Percentiles rank a stretch among this genome's conserved stretches.
Conservation (phyloP, 2,888 invertebrate genomes). For the Latheticus oryzae region DNA sequence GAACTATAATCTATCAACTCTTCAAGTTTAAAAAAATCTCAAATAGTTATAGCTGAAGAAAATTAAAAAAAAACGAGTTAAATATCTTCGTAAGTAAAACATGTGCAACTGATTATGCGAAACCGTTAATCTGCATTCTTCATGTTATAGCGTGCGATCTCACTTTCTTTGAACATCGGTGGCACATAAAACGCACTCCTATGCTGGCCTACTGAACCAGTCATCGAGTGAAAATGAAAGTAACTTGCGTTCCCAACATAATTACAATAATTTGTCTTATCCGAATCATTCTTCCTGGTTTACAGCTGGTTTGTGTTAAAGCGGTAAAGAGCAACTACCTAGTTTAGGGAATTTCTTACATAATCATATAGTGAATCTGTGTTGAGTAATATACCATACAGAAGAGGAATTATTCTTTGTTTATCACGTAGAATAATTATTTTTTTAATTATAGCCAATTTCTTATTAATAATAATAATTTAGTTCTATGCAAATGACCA, state of each 20-base stretch:
- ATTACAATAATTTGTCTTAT: conserved; percentile 35
- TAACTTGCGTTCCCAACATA: conserved; percentile 32
- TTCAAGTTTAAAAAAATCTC: not conserved
- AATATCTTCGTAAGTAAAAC: conserved; percentile 11
- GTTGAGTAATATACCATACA: too few relatives aligned
- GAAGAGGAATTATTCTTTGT: too few relatives aligned
- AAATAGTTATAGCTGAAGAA: conserved; percentile 2
- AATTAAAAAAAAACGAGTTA: conserved; percentile 4
- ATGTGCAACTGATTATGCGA: conserved; percentile 1
- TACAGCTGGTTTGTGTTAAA: conserved; percentile 17
- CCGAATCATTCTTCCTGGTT: conserved; percentile 30
- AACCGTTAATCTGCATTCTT: conserved; percentile 27
- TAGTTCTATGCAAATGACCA: too few relatives aligned
- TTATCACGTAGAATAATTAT: too few relatives aligned
- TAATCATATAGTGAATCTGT: too few relatives aligned
- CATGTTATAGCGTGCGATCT: conserved; percentile 34
- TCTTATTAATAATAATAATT: too few relatives aligned
- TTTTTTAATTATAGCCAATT: too few relatives aligned
- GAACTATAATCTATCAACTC: not conserved
- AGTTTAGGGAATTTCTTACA: conserved; percentile 3
- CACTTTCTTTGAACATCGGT: conserved; percentile 38
- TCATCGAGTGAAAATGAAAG: conserved; percentile 48
- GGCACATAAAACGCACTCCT: conserved; percentile 37
- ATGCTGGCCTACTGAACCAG: conserved; percentile 46
- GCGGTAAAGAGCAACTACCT: not conserved